Base-by-base conservation (phyloP, 2,888 invertebrate genomes). In the Diachrysia chrysitis region DNA sequence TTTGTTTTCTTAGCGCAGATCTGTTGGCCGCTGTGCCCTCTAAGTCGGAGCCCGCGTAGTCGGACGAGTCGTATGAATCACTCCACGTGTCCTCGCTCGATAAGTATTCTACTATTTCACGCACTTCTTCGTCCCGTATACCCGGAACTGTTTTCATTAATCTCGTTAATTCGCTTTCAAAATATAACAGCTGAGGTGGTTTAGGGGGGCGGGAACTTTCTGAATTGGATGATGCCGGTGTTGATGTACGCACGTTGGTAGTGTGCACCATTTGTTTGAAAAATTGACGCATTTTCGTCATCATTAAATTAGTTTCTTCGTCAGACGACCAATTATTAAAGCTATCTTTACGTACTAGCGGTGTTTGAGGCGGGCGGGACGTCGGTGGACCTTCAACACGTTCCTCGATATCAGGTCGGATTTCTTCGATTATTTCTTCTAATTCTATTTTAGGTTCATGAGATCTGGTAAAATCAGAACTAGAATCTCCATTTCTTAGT, bases 241-340 rank as follows among this genome's bases (percentile, higher is more conserved):
- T 96, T 1, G 96, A 95, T 25, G 95, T 93, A 58, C 94, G 87
- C 1, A 95, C 95, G 62, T 96, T 96, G 1, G 95, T 93, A 21
- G 96, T 96, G 42, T 97, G 97, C n/a, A 98, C 97, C 96, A 98
- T 97, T 60, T 98, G 98, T 92, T 98, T 98, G 91, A 98, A 98
- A 90, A 98, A 98, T 83, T 98, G 98, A 1, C 98, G 96, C 98
- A 98, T 98, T 94, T 98, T 98, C 46, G 97, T 98, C 98, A 98
- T 98, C 98, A 98, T 98, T 55, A 98, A 93, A 90, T 98, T 98
- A 2, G 98, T 98, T 93, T 98, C 98, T 88, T 98, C 98, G 86
- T 98, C 98, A 3, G 98, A 98, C 76, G 98, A 98, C 98, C 98
- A 98, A 87, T 98, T 98, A 89, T 98, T 98, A 93, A 98, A 98